phyloP scores from a whole-genome alignment of 2,113 vertebrate genomes.

The Oceanites oceanicus region DNA sequence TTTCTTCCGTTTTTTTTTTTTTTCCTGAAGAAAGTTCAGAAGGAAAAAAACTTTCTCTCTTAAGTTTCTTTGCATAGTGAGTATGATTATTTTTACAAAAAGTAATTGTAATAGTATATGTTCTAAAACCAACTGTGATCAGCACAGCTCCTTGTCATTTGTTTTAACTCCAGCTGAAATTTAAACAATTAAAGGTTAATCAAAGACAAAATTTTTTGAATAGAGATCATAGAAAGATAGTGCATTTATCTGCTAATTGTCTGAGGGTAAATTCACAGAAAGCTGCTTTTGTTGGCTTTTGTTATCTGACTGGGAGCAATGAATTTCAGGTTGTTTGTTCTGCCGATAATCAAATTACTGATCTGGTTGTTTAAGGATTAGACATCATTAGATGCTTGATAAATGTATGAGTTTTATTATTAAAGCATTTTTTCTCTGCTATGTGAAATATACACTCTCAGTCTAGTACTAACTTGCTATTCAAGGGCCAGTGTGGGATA shows the following conservation, averaged over 20 bases:
- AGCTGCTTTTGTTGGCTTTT: constrained; percentile 27
- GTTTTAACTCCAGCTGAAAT: constrained; percentile 22
- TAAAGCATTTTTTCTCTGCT: background rate
- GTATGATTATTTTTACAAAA: background rate
- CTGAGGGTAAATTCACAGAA: constrained; percentile 22
- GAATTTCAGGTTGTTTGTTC: constrained; percentile 44
- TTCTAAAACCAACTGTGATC: background rate
- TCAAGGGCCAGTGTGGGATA: background rate
- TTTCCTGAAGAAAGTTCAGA: background rate
- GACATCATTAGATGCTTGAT: constrained; percentile 1
- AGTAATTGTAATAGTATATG: background rate
- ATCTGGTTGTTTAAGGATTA: constrained; percentile 46
- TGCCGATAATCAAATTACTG: constrained; percentile 40
- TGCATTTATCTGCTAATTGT: constrained; percentile 57
- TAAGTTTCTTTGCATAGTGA: background rate
- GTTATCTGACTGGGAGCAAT: constrained; percentile 20
- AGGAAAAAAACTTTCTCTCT: background rate
- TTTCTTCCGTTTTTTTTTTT: background rate
- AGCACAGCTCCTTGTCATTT: background rate
- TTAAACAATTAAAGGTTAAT: constrained; percentile 59
- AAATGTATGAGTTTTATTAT: background rate
- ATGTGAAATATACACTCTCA: background rate
- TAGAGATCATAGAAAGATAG: constrained; percentile 5
- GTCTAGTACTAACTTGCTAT: background rate
- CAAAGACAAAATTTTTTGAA: constrained; percentile 47